Base-by-base conservation (phyloP, 2,888 invertebrate genomes). In the Nemoura dubitans region DNA sequence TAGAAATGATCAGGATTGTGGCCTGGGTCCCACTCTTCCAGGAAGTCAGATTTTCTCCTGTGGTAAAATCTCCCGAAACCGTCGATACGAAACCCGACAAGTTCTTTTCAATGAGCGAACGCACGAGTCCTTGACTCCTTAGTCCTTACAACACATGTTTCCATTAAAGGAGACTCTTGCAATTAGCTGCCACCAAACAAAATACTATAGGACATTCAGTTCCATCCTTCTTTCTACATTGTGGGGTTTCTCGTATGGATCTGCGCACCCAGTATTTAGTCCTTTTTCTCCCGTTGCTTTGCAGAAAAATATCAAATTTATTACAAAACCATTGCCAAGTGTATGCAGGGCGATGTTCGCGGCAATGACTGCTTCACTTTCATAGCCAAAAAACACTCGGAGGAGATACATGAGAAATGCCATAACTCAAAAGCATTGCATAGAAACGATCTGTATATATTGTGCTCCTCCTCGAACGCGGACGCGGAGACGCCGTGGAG, bases 401-500 rank as follows among this genome's bases (percentile, higher is more conserved):
- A 78, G 26, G 7, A 78, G 27, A 78, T 78, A 26, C 78, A 78
- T 0, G 78, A 78, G 78, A 26, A 28, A 78, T 78, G 78, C 28
- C n/a, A 78, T 78, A 78, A 78, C 28, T 78, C 26, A 26, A 78
- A 78, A 78, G 28, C 36, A 42, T 83, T 83, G 83, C 81, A 81
- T 81, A 81, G 81, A 81, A 81, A 81, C 81, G 81, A 81, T 81
- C 81, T 81, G 30, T 81, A 30, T 81, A 30, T 29, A 81, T 81
- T 81, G 81, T 81, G 81, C 25, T 81, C 81, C 81, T 27, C 81
- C 27, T 30, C 81, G 81, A 81, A 81, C 29, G 29, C 81, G 29
- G 81, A 81, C 81, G 30, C 14, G 27, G 21, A 81, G 81, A 81
- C 81, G 81, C 59, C 59, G 59, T 21, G 59, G 21, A 59, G 59